Conservation (phyloP, 2,888 invertebrate species). For the Blera fallax region DNA sequence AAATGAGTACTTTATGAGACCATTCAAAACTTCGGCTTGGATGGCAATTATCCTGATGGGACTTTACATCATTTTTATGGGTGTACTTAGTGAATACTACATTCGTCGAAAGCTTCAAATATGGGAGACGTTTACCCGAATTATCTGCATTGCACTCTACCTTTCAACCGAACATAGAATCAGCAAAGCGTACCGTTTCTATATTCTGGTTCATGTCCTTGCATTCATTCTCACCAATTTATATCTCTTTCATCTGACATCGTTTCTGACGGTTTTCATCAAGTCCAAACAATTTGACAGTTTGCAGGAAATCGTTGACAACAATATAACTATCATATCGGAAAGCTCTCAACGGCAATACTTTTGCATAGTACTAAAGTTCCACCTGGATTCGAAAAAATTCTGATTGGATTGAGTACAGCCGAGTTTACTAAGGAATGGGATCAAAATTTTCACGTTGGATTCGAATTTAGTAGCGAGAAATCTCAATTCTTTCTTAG, state of each 20-base stretch:
- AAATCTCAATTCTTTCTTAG: background rate
- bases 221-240: background rate
- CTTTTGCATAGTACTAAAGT: background rate
- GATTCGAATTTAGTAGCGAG: background rate
- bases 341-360: background rate
- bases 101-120: background rate
- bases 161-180: background rate
- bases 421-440: no score
- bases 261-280: background rate
- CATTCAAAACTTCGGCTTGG: background rate
- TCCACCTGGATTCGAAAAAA: background rate
- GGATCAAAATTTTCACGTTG: background rate
- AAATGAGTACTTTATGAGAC: background rate
- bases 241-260: background rate
- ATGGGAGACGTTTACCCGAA: background rate
- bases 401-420: background rate
- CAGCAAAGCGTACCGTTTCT: background rate
- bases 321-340: background rate
- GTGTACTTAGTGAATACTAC: background rate
- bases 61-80: background rate
- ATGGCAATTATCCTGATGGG: background rate
- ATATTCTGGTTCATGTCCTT: background rate
- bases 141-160: background rate
- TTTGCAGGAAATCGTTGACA: background rate
- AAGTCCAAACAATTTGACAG: background rate